phyloP scores from a whole-genome alignment of 2,888 invertebrate genomes.

The Esperia sulphurella region DNA sequence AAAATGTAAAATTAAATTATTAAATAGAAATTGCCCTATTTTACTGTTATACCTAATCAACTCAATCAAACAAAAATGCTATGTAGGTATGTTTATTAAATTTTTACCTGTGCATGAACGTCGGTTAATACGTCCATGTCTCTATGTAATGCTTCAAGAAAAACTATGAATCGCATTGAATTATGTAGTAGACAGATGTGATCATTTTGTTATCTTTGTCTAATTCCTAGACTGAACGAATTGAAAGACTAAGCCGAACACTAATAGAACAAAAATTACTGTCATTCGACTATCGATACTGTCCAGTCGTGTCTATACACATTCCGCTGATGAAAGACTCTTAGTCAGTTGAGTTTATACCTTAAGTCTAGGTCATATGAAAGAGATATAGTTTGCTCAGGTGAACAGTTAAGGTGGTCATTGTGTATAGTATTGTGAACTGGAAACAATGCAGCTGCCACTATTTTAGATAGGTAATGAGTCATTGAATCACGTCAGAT shows the following conservation, averaged over 20 bases:
- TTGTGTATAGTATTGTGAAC: conserved; percentile 21
- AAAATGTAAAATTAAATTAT: too few species aligned
- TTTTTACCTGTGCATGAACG: too few species aligned
- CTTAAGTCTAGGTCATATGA: not conserved
- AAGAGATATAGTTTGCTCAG: not conserved
- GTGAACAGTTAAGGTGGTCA: conserved; percentile 7
- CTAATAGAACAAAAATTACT: conserved; percentile 19
- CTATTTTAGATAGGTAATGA: conserved; percentile 47
- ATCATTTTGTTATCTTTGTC: not conserved
- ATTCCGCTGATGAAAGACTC: not conserved
- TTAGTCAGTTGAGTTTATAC: not conserved
- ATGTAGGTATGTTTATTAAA: too few species aligned
- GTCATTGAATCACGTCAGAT: conserved; percentile 33
- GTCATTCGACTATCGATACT: conserved; percentile 17
- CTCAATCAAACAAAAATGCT: too few species aligned
- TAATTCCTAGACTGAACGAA: not conserved
- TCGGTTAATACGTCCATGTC: too few species aligned
- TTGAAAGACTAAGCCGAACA: conserved; percentile 3
- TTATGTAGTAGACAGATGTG: too few species aligned
- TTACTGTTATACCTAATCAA: too few species aligned
- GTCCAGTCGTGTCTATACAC: not conserved
- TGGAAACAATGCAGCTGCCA: conserved; percentile 39
- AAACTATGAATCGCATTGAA: too few species aligned
- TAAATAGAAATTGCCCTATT: too few species aligned
- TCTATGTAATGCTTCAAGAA: too few species aligned